These are phyloP conservation scores for Seriola rivoliana DNA, from an alignment of 2,113 vertebrate genomes.

Conservation along the genomic window DNA sequence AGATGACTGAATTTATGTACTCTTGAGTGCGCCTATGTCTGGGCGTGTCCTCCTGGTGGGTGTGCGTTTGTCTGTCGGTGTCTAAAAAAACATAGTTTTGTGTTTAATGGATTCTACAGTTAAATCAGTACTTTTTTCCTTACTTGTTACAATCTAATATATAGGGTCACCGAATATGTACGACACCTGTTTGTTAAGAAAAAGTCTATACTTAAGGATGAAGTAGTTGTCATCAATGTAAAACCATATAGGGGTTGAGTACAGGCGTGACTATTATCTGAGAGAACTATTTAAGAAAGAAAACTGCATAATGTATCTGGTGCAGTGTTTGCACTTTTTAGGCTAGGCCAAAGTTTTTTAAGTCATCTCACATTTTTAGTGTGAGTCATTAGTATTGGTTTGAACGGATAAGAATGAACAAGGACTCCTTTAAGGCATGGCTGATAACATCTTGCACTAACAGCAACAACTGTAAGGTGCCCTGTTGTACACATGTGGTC, in stretches of 20 bases:
- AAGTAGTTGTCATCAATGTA: neutral
- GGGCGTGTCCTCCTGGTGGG: constrained; percentile 25
- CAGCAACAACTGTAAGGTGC: neutral
- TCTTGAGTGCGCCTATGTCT: constrained; percentile 36
- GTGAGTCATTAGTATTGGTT: constrained; percentile 58
- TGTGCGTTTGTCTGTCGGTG: neutral
- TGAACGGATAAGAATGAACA: constrained; percentile 28
- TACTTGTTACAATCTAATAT: neutral
- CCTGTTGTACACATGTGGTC: neutral
- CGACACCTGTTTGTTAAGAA: neutral
- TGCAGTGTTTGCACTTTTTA: constrained; percentile 21
- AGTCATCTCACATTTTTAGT: neutral
- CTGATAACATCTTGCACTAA: neutral
- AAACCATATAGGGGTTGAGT: neutral
- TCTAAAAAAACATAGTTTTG: neutral
- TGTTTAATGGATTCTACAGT: neutral
- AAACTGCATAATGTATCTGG: constrained; percentile 33
- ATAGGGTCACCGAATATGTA: neutral
- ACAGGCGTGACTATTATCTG: neutral
- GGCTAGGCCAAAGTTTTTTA: neutral
- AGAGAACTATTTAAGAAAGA: neutral
- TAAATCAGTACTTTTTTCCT: neutral
- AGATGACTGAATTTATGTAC: constrained; percentile 56
- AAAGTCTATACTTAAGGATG: neutral
- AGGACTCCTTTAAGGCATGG: neutral